Percentiles rank a stretch among this genome's conserved stretches.
These are phyloP conservation scores for Parambassis ranga DNA, from an alignment of 2,797 vertebrate genomes.

Conservation along the genomic window DNA sequence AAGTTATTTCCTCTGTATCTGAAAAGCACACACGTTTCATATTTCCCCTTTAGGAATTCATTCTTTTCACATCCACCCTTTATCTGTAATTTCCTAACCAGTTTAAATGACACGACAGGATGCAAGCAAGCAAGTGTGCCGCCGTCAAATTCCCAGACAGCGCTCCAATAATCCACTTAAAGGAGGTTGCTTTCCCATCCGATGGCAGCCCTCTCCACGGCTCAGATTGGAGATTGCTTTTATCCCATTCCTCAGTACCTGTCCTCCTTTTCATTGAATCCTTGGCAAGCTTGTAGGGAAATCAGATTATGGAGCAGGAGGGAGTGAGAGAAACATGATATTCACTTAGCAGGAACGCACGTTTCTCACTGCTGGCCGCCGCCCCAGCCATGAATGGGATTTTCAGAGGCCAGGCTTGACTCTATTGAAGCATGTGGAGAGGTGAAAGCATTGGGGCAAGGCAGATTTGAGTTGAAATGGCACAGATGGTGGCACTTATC, in stretches of 20 bases:
- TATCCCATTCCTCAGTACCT: slow-evolving; percentile 60
- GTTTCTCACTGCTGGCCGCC: slow-evolving; percentile 46
- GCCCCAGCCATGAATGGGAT: slow-evolving; percentile 45
- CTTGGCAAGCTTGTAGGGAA: slow-evolving; percentile 62
- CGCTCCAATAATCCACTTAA: slow-evolving; percentile 72
- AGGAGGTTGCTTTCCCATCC: slow-evolving; percentile 54
- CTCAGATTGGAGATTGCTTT: slow-evolving; percentile 65
- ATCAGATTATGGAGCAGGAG: slow-evolving; percentile 71
- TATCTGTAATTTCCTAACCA: slow-evolving; percentile 40
- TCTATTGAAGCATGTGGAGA: slow-evolving; percentile 55
- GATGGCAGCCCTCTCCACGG: slow-evolving; percentile 5
- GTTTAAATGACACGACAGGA: slow-evolving; percentile 44
- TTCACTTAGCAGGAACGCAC: slow-evolving; percentile 59
- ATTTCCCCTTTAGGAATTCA: slow-evolving; percentile 31
- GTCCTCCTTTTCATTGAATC: slow-evolving; percentile 57
- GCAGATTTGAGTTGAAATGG: slow-evolving; percentile 71
- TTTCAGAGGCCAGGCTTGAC: slow-evolving; percentile 49
- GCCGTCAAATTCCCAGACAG: slow-evolving; percentile 58
- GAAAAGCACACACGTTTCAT: slow-evolving; percentile 34
- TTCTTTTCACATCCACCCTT: slow-evolving; percentile 19
- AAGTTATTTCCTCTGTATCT: slow-evolving; percentile 48
- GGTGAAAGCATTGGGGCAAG: slow-evolving; percentile 52
- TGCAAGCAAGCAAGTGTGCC: slow-evolving; percentile 21
- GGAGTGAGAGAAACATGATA: slow-evolving; percentile 67
- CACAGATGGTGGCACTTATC: slow-evolving; percentile 72